Conservation (phyloP, 2,113 vertebrate species). For the Gnathonemus echidnorhynchus region DNA sequence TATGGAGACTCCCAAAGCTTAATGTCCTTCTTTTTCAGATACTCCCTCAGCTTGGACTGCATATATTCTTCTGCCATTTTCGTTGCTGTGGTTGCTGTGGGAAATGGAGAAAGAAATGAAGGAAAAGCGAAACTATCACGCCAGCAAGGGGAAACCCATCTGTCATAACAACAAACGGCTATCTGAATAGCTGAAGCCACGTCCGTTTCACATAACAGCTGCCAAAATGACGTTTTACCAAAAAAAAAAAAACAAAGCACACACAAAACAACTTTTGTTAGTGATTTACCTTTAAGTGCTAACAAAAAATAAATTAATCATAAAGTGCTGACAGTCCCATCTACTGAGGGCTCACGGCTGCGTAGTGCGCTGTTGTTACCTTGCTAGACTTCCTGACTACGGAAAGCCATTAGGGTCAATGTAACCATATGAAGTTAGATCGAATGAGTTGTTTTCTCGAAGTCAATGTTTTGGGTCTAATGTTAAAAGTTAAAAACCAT, state of each 20-base stretch:
- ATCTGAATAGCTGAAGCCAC: background rate
- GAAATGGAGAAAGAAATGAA: slow-evolving; percentile 13
- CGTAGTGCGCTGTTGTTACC: background rate
- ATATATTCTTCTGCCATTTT: slow-evolving; percentile 76
- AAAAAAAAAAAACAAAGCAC: background rate
- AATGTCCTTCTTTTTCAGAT: slow-evolving; percentile 77
- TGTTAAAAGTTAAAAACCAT: background rate
- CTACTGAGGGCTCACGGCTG: background rate
- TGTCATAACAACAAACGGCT: background rate
- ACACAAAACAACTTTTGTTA: background rate
- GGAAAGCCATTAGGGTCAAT: slow-evolving; percentile 12
- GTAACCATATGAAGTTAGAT: background rate
- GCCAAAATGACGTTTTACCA: background rate
- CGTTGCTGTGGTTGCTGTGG: background rate
- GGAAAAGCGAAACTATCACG: slow-evolving; percentile 12
- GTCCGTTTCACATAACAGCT: background rate
- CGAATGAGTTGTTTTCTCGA: background rate
- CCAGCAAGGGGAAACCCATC: background rate
- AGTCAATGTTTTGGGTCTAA: background rate
- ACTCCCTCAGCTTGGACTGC: slow-evolving; percentile 73
- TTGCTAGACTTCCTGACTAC: slow-evolving; percentile 17
- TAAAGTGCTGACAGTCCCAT: background rate
- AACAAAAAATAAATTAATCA: background rate
- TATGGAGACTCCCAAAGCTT: slow-evolving; percentile 85
- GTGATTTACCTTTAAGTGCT: background rate